Evolutionary conservation across 2,888 invertebrate species (phyloP).

Genomic region (Tethea ocularis): DNA sequence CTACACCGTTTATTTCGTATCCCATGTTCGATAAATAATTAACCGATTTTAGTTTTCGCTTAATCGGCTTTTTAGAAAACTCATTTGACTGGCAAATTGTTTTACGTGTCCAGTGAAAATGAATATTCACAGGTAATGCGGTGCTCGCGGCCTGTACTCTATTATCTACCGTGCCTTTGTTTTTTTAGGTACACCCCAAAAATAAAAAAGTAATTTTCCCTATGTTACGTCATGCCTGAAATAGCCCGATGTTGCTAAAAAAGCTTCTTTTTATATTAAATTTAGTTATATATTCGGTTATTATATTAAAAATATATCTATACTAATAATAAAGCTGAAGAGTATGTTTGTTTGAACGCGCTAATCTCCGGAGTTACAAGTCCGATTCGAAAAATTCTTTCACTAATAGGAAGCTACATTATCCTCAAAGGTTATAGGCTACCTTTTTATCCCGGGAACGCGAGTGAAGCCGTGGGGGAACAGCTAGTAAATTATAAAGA

Average conservation of each 20-base stretch:
- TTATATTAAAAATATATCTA: neutral
- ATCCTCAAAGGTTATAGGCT: too few species aligned
- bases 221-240: constrained; percentile 1
- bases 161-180: constrained; percentile 30
- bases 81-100: constrained; percentile 80
- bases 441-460: too few species aligned
- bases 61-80: constrained; percentile 82
- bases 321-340: too few species aligned
- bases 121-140: constrained; percentile 56
- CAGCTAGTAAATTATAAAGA: too few species aligned
- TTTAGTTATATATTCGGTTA: neutral
- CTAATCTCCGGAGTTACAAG: too few species aligned
- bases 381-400: too few species aligned
- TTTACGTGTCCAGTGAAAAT: constrained; percentile 59
- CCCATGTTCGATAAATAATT: constrained; percentile 70
- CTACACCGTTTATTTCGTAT: constrained; percentile 47
- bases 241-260: constrained; percentile 1
- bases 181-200: constrained; percentile 31
- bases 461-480: too few species aligned
- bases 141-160: constrained; percentile 32
- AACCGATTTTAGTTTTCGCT: constrained; percentile 79
- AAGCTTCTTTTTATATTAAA: too few species aligned
- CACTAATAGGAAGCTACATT: too few species aligned
- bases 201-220: constrained; percentile 9
- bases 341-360: too few species aligned